Percentiles rank a stretch among this genome's conserved stretches.
Evolutionary conservation across 2,888 invertebrate genomes (phyloP).

Genomic region (Pammene aurita): DNA sequence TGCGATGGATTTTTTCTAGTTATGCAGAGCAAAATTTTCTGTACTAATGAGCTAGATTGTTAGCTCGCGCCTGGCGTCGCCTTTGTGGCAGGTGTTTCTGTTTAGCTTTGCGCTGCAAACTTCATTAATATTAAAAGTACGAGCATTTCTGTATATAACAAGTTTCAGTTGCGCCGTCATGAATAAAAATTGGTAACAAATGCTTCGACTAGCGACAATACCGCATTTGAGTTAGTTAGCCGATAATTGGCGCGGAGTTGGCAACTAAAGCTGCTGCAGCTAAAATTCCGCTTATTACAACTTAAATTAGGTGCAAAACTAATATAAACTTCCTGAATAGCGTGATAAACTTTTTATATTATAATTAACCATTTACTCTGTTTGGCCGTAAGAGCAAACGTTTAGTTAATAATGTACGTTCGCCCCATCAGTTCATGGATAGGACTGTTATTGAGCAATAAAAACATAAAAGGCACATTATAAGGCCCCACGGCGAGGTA

Average conservation of each 20-base stretch:
- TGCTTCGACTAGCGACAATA: constrained; percentile 32
- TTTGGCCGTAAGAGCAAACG: constrained; percentile 29
- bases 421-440: constrained; percentile 56
- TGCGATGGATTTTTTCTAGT: constrained; percentile 59
- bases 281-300: constrained; percentile 19
- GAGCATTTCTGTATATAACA: constrained; percentile 39
- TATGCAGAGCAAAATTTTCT: constrained; percentile 60
- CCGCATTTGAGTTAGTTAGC: constrained; percentile 29
- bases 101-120: constrained; percentile 57
- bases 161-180: constrained; percentile 31
- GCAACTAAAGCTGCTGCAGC: constrained; percentile 16
- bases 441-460: constrained; percentile 66
- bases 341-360: constrained; percentile 20
- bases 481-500: constrained; percentile 53
- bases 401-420: constrained; percentile 56
- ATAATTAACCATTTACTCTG: constrained; percentile 21
- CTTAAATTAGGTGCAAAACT: constrained; percentile 26
- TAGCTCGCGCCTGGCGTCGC: constrained; percentile 55
- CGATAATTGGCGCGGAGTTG: constrained; percentile 37
- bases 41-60: constrained; percentile 75
- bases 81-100: constrained; percentile 62
- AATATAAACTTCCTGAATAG: constrained; percentile 23
- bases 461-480: constrained; percentile 56
- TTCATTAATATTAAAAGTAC: constrained; percentile 56
- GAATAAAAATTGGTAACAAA: constrained; percentile 39